Evolutionary conservation across 2,888 invertebrate species (phyloP), one percentile per base, ranked within the genome.

Genomic region (Zonitis immaculata): DNA sequence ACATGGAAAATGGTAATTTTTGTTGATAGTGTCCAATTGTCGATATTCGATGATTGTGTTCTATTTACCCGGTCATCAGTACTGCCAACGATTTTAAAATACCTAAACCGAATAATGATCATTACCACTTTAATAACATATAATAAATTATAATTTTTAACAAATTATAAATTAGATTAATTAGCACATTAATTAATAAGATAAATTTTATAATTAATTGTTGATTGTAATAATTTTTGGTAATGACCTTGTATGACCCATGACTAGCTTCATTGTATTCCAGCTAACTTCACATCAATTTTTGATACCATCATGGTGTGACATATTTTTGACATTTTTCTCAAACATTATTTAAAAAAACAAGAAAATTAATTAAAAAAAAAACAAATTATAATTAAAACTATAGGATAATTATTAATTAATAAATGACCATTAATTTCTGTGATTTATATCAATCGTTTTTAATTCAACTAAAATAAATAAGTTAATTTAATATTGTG

Each of bases 281-380:
- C 9, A 12, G 39, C 59, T 59, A 64, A 64, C 64, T 68, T 66
- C 66, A 64, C 57, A 56, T 55, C 60, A 57, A 39, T 61, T 49
- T 35, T 16, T 58, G 49, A 54, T 60, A 62, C 59, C 61, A 65
- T 59, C 52, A 62, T 53, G 61, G 52, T 57, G 64, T 67, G 68
- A 67, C 66, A 69, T 62, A 66, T 64, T 64, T 67, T 59, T 65
- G 66, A 65, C 64, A 58, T 62, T 57, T 54, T 47, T 22, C 6
- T 16, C 16, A 35, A 35, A 35, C 4, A 35, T 14, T n/a, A n/a
- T n/a, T n/a, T n/a, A n/a, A n/a, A n/a, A n/a, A n/a, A n/a, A n/a
- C n/a, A n/a, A n/a, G n/a, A n/a, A n/a, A n/a, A n/a, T n/a, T n/a
- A n/a, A n/a, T n/a, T n/a, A n/a, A 16, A 35, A 8, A 35, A 16